Evolutionary conservation across 1,140 invertebrate species (phyloP), one percentile per base, ranked within the genome.

Genomic region (Saxidomus purpurata): DNA sequence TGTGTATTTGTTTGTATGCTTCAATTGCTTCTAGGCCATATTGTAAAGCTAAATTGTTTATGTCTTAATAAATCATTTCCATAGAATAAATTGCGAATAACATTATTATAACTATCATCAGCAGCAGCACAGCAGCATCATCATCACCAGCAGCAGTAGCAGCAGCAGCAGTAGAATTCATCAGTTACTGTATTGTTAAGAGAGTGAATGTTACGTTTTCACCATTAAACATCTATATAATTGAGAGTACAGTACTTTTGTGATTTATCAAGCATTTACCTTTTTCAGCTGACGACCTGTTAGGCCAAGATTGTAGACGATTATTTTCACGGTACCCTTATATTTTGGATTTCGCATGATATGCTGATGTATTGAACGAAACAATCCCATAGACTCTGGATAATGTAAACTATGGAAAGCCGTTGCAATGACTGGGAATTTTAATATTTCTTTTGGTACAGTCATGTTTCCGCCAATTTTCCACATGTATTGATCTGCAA

Each of bases 261-360:
- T 13, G 8, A 11, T 4, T 6, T 38, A 15, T 31, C n/a, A 25
- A 13, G 6, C 6, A 31, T 36, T 19, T 76, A 43, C 71, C 71
- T 19, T 40, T 13, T 55, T 76, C 36, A 22, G 71, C 13, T 76
- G 71, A n/a, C 71, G 36, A 3, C 15, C 43, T n/a, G 71, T 76
- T 36, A 76, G 11, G 19, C 71, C 71, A 25, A 76, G 22, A 49
- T 76, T 36, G 71, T 76, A 76, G 6, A 76, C 71, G 2, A 76
- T 43, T 3, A 76, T 31, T 76, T 76, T 76, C 6, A 43, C 43
- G 1, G 6, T 11, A 28, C 43, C 43, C 15, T n/a, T 43, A 28
- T 76, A 76, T 2, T 76, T n/a, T 28, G 34, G 71, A 43, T 49
- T 40, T 28, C 28, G 36, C 71, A 76, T 22, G 6, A 76, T 43